phyloP scores from a whole-genome alignment of 2,797 vertebrate species.

The Phataginus tetradactyla region DNA sequence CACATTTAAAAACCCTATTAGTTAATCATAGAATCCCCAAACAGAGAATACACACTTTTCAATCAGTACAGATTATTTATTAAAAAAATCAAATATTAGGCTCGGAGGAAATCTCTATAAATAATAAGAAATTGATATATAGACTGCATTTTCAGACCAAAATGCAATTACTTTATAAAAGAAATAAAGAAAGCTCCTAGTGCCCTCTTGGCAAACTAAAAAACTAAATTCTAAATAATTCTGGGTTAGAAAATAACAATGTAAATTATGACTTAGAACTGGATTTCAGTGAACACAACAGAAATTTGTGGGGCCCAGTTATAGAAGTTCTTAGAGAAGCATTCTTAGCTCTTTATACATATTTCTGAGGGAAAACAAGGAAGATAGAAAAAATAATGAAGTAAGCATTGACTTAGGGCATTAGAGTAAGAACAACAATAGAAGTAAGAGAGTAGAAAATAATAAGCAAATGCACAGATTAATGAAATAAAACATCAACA shows the following conservation, averaged over 20 bases:
- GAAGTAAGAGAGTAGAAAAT: constrained; percentile 14
- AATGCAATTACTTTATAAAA: background rate
- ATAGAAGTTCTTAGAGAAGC: background rate
- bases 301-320: background rate
- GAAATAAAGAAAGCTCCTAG: background rate
- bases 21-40: background rate
- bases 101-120: background rate
- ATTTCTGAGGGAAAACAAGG: background rate
- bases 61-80: background rate
- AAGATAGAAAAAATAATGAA: background rate
- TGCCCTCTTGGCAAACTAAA: background rate
- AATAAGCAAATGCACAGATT: background rate
- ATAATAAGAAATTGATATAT: background rate
- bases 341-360: background rate
- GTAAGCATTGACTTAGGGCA: background rate
- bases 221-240: background rate
- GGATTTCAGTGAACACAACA: background rate
- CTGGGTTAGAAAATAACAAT: background rate
- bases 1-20: background rate
- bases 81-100: background rate
- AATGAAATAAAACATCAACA: constrained; percentile 33
- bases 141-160: background rate
- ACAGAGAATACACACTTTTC: background rate
- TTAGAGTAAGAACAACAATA: background rate
- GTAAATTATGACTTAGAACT: constrained; percentile 24